Base-by-base conservation (phyloP, 2,888 invertebrate species). In the Helleia helle region DNA sequence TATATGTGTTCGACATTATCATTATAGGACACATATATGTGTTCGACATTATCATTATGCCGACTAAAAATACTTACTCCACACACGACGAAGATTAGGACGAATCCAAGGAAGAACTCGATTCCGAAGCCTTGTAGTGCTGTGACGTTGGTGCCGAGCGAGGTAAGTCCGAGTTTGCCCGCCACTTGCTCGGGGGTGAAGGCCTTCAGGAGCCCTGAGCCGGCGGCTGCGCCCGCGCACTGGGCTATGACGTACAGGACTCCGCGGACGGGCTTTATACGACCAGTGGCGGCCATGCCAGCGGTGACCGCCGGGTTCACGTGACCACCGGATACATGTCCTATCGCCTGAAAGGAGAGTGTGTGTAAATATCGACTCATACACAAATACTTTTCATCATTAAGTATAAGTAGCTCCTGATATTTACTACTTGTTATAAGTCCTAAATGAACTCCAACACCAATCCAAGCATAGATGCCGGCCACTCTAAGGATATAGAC, bases 291-390 rank as follows among this genome's bases (percentile, higher is more conserved):
- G 40, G 94, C 76, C 76, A 96, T 87, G 1, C 93, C 95, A 11
- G 87, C 70, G 3, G 96, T 96, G 28, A 97, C 95, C 1, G 97
- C 96, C 1, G 97, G 97, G 86, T 97, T 97, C 46, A 97, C 87
- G 73, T 96, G 96, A 6, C 94, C 95, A 1, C 96, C 96, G 43
- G 95, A 95, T 39, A 95, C 88, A 73, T 95, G 94, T 2, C 94
- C 95, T 53, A 95, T 88, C 38, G 91, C 87, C 93, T 94, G 74
- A 38, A 45, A 30, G 41, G 6, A 40, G 8, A 9, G n/a, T n/a
- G n/a, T n/a, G n/a, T n/a, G n/a, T n/a, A n/a, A n/a, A n/a, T n/a
- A n/a, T n/a, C n/a, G n/a, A n/a, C n/a, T n/a, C n/a, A n/a, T n/a
- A n/a, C n/a, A n/a, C n/a, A n/a, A n/a, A n/a, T n/a, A n/a, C n/a